phyloP scores from a whole-genome alignment of 2,888 invertebrate species.

The Plebejus melissa region DNA sequence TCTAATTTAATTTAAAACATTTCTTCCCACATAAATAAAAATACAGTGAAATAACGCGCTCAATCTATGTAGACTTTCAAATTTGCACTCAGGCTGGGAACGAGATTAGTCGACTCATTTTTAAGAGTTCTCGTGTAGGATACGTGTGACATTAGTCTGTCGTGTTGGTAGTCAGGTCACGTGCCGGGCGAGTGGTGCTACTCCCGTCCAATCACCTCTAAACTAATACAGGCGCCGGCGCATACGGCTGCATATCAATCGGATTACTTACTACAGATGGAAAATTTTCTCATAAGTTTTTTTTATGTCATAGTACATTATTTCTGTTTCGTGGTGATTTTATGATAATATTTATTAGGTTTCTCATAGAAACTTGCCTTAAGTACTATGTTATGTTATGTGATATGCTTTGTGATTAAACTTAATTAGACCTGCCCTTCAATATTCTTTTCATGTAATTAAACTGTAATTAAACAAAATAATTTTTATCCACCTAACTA shows the following conservation, averaged over 20 bases:
- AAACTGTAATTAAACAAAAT: background rate
- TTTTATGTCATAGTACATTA: background rate
- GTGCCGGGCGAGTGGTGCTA: slow-evolving; percentile 51
- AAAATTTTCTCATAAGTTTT: background rate
- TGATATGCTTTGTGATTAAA: too few species aligned
- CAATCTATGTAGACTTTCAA: background rate
- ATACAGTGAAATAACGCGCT: background rate
- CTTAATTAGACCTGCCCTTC: too few species aligned
- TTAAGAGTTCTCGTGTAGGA: background rate
- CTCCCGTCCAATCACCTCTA: slow-evolving; percentile 65
- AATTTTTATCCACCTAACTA: slow-evolving; percentile 26
- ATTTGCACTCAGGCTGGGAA: background rate
- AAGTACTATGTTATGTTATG: background rate
- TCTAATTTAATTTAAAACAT: too few species aligned
- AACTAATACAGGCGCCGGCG: slow-evolving; percentile 68
- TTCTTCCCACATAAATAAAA: too few species aligned
- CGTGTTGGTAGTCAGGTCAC: slow-evolving; percentile 51
- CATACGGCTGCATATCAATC: slow-evolving; percentile 51
- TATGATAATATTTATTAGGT: too few species aligned
- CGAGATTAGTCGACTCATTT: background rate
- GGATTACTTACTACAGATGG: slow-evolving; percentile 25
- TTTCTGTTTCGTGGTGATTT: background rate
- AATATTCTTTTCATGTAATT: background rate
- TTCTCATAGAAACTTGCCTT: too few species aligned
- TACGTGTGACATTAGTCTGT: slow-evolving; percentile 25